Conservation (phyloP, 2,113 vertebrate species). For the Mionectes macconnelli region DNA sequence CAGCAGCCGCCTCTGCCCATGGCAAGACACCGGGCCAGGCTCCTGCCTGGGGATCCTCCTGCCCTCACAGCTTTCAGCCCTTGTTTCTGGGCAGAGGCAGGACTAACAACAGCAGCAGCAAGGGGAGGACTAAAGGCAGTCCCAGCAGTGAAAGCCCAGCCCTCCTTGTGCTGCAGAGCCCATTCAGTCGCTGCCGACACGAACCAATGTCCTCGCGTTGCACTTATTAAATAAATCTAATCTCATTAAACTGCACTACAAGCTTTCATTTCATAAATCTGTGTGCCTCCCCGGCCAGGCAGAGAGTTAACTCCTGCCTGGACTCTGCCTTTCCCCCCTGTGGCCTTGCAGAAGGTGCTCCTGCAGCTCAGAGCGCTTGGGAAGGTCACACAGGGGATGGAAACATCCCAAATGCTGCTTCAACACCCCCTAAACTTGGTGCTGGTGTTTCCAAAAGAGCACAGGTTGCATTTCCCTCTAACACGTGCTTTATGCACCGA, state of each 20-base stretch:
- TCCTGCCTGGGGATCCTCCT: background rate
- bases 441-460: background rate
- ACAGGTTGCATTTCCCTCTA: background rate
- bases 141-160: background rate
- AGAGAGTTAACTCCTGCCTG: constrained; percentile 32
- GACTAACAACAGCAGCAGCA: background rate
- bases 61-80: background rate
- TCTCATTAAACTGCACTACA: constrained; percentile 51
- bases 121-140: background rate
- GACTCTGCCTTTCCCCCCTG: background rate
- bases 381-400: background rate
- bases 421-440: background rate
- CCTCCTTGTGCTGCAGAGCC: background rate
- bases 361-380: background rate
- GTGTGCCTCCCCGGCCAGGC: background rate
- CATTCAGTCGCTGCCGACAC: background rate
- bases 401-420: background rate
- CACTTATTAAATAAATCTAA: constrained; percentile 58
- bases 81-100: background rate
- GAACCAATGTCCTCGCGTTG: background rate
- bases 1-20: background rate
- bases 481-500: rapidly evolving
- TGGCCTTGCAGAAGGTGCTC: background rate
- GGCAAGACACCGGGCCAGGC: background rate
- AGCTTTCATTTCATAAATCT: constrained; percentile 43